phyloP scores from a whole-genome alignment of 2,113 vertebrate genomes.

The Axis porcinus region DNA sequence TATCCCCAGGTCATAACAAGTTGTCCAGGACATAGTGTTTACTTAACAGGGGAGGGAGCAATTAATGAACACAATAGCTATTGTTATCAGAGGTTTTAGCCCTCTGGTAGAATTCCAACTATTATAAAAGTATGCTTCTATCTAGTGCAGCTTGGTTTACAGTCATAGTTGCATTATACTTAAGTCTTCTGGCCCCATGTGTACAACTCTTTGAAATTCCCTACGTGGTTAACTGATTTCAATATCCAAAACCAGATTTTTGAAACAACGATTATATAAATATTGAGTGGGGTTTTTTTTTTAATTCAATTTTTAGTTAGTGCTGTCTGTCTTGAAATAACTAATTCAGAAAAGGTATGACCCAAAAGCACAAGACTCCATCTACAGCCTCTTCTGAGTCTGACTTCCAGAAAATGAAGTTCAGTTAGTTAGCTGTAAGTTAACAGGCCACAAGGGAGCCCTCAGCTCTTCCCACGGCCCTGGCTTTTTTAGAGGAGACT shows the following conservation, averaged over 20 bases:
- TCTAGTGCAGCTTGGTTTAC: background rate
- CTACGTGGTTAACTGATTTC: background rate
- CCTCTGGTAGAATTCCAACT: background rate
- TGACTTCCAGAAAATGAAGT: constrained; percentile 13
- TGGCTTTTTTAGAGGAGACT: background rate
- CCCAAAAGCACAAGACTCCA: background rate
- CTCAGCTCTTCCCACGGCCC: background rate
- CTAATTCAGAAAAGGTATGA: background rate
- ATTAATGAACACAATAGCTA: background rate
- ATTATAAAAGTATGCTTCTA: background rate
- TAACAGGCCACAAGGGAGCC: background rate
- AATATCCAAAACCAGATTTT: background rate
- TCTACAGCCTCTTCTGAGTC: background rate
- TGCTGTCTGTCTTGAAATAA: background rate
- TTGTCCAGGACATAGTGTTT: background rate
- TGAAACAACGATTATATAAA: background rate
- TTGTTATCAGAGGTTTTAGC: background rate
- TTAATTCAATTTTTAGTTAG: background rate
- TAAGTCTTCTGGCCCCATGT: background rate
- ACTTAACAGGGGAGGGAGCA: background rate
- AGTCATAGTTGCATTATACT: background rate
- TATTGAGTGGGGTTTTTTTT: background rate
- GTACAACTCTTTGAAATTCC: background rate
- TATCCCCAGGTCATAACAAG: background rate
- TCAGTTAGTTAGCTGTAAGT: background rate